These are phyloP conservation scores for Drosophila tripunctata DNA, from an alignment of 2,888 invertebrate species.

Conservation along the genomic window DNA sequence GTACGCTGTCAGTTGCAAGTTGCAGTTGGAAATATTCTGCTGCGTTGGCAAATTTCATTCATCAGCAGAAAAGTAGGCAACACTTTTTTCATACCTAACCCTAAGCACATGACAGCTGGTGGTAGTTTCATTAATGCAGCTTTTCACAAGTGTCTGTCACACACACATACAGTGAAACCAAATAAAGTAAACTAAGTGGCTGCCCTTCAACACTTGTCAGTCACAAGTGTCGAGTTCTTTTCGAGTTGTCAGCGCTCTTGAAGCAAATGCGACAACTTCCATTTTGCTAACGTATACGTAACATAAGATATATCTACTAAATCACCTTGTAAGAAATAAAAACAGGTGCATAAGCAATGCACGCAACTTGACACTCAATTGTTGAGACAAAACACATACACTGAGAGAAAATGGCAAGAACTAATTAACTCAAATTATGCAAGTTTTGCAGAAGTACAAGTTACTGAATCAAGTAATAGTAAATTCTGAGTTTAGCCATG, in stretches of 20 bases:
- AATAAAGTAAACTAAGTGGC: conserved; percentile 37
- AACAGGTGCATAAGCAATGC: conserved; percentile 50
- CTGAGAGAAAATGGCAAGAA: not conserved
- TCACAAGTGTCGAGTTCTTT: conserved; percentile 14
- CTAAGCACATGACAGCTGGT: conserved; percentile 9
- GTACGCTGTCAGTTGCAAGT: conserved; percentile 19
- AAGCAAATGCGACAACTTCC: conserved; percentile 24
- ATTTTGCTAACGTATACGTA: conserved; percentile 11
- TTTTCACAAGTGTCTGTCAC: conserved; percentile 26
- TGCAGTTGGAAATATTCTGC: conserved; percentile 35
- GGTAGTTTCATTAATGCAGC: conserved; percentile 41
- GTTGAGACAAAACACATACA: conserved; percentile 26
- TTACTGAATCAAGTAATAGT: no score
- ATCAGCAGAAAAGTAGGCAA: conserved; percentile 43
- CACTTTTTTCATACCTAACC: conserved; percentile 17
- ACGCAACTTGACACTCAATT: conserved; percentile 71
- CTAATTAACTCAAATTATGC: no score
- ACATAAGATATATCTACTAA: conserved; percentile 36
- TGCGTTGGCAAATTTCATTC: conserved; percentile 50
- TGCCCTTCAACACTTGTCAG: conserved; percentile 57
- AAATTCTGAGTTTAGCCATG: no score
- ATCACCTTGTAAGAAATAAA: conserved; percentile 41
- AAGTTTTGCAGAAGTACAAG: no score
- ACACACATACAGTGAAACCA: conserved; percentile 2
- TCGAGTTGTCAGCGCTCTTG: conserved; percentile 36